These are phyloP conservation scores for Manis crassicaudata DNA, from an alignment of 2,797 vertebrate genomes.

Conservation along the genomic window DNA sequence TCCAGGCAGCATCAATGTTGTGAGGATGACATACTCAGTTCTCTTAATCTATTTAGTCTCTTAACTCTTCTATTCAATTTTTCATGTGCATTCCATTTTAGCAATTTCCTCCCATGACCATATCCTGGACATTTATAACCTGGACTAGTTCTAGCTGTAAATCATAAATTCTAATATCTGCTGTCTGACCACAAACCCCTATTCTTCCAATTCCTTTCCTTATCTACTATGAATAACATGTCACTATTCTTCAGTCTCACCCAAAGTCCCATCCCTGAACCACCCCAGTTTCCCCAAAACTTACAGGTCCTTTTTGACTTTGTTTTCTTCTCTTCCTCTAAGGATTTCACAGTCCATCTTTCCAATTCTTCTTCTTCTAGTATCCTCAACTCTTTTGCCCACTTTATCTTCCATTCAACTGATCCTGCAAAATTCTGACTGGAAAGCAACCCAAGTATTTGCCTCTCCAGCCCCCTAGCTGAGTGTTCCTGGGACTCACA, in stretches of 20 bases:
- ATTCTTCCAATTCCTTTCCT: not conserved
- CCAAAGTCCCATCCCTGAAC: not conserved
- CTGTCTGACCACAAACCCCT: not conserved
- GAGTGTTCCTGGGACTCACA: not conserved
- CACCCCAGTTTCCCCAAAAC: not conserved
- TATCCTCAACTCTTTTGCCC: not conserved
- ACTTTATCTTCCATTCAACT: not conserved
- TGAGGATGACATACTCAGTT: not conserved
- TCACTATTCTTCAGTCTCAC: not conserved
- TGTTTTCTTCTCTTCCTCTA: not conserved
- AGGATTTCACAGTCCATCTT: not conserved
- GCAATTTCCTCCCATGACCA: not conserved
- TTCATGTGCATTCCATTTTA: not conserved
- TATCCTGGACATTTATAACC: not conserved
- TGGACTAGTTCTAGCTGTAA: not conserved
- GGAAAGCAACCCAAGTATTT: not conserved
- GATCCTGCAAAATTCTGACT: not conserved
- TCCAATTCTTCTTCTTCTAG: not conserved
- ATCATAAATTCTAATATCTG: not conserved
- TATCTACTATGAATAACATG: not conserved
- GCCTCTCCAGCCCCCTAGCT: not conserved
- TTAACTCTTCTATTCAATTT: not conserved
- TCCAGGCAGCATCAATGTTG: not conserved
- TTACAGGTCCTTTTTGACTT: slow-evolving; percentile 7
- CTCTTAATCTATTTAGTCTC: not conserved